Percentiles rank a stretch among this genome's conserved stretches.
These are phyloP conservation scores for Palythoa grandis DNA, from an alignment of 92 coral and sea anemone species.

Conservation along the genomic window DNA sequence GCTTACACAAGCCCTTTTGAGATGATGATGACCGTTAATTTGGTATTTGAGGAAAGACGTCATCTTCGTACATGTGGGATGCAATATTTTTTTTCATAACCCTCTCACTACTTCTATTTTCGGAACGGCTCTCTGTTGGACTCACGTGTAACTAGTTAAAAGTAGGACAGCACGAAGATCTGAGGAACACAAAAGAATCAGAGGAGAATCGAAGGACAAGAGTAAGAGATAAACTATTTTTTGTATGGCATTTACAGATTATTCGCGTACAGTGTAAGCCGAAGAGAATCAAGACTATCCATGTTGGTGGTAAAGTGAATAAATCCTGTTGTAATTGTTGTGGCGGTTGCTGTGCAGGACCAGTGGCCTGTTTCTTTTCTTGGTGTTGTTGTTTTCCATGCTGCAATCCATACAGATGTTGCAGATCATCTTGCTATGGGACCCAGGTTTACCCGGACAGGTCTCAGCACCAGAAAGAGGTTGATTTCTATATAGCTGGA, in stretches of 20 bases:
- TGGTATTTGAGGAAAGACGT: too few species aligned
- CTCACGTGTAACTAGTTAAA: too few species aligned
- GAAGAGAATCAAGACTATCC: conserved; percentile 19
- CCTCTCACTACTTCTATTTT: too few species aligned
- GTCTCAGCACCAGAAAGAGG: conserved; percentile 43
- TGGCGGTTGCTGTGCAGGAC: conserved; percentile 62
- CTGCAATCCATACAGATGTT: conserved; percentile 61
- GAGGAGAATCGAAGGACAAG: too few species aligned
- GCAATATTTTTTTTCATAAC: too few species aligned
- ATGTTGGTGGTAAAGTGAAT: not conserved
- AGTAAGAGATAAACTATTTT: not conserved
- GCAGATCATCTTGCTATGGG: conserved; percentile 68
- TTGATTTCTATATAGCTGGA: conserved; percentile 80
- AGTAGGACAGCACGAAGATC: too few species aligned
- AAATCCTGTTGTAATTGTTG: conserved; percentile 32
- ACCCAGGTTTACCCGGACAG: conserved; percentile 62
- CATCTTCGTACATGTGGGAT: too few species aligned
- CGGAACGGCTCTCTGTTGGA: too few species aligned
- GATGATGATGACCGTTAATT: too few species aligned
- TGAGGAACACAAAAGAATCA: too few species aligned
- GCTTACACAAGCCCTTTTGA: too few species aligned
- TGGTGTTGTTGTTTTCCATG: conserved; percentile 76
- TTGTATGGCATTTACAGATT: conserved; percentile 35
- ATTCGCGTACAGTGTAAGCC: conserved; percentile 59
- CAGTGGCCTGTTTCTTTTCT: conserved; percentile 68